phyloP scores from a whole-genome alignment of 53 echinoderm and acorn worm genomes.

The Paracentrotus lividus region DNA sequence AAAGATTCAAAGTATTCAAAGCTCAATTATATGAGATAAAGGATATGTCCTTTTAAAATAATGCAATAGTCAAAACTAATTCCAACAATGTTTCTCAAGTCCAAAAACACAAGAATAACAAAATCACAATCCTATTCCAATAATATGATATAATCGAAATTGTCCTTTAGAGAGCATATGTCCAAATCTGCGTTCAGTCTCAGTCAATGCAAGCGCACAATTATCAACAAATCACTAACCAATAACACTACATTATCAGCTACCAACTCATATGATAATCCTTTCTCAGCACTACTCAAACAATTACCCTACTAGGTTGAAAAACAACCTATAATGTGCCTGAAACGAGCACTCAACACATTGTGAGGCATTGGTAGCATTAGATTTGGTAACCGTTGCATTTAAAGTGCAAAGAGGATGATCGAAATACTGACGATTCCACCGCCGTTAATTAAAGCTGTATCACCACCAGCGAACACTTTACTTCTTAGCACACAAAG shows the following conservation, averaged over 20 bases:
- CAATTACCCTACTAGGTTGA: background rate
- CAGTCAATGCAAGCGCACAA: background rate
- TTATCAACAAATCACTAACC: background rate
- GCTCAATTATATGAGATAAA: no score
- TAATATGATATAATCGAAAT: background rate
- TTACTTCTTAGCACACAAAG: background rate
- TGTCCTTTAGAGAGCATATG: background rate
- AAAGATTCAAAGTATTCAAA: no score
- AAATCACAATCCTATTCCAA: background rate
- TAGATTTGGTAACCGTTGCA: background rate
- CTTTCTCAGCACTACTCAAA: background rate
- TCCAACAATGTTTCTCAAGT: no score
- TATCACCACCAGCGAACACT: background rate
- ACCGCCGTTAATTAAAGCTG: background rate
- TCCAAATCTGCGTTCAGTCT: background rate
- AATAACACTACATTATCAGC: background rate
- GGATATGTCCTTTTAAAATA: no score
- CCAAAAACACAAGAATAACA: no score
- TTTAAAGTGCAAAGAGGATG: background rate
- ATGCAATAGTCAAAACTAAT: background rate
- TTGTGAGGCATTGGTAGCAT: background rate
- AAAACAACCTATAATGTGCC: background rate
- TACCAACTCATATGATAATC: background rate
- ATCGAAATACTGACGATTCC: background rate
- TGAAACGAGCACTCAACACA: background rate